phyloP scores from a whole-genome alignment of 2,888 invertebrate species.

The Ellobium chinense region DNA sequence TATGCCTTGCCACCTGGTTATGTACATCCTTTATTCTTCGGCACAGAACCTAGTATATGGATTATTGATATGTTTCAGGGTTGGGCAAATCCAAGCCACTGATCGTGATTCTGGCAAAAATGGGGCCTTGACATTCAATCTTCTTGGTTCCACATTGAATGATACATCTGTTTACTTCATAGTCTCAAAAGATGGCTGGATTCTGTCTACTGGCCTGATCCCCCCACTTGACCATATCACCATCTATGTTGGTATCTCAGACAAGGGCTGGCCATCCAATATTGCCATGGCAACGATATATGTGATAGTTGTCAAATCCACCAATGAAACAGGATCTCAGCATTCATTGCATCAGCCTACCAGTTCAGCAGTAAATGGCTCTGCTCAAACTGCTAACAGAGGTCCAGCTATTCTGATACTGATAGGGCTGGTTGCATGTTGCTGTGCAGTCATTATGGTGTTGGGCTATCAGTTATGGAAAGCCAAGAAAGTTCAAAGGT shows the following conservation, averaged over 20 bases:
- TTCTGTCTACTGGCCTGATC: not conserved
- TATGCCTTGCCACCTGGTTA: too few species aligned
- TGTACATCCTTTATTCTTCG: too few species aligned
- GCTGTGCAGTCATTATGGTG: not conserved
- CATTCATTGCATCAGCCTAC: not conserved
- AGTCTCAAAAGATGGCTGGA: slow-evolving; percentile 9
- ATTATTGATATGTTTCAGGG: slow-evolving; percentile 4
- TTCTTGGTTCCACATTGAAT: slow-evolving; percentile 1
- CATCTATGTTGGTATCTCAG: not conserved
- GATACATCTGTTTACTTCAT: not conserved
- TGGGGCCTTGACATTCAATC: not conserved
- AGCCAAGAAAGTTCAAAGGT: slow-evolving; percentile 2
- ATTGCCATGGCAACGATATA: not conserved
- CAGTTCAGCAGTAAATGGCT: not conserved
- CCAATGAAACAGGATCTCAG: not conserved
- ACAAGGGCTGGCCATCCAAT: not conserved
- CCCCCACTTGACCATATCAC: not conserved
- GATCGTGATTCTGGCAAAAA: slow-evolving; percentile 10
- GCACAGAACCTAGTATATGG: too few species aligned
- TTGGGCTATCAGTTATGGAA: slow-evolving; percentile 10
- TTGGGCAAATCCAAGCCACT: slow-evolving; percentile 3
- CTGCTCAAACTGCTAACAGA: not conserved
- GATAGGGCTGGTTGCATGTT: not conserved
- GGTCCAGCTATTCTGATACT: not conserved
- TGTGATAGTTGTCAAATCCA: not conserved